Evolutionary conservation across 2,888 invertebrate species (phyloP).

Genomic region (Drosophila austrosaltans): DNA sequence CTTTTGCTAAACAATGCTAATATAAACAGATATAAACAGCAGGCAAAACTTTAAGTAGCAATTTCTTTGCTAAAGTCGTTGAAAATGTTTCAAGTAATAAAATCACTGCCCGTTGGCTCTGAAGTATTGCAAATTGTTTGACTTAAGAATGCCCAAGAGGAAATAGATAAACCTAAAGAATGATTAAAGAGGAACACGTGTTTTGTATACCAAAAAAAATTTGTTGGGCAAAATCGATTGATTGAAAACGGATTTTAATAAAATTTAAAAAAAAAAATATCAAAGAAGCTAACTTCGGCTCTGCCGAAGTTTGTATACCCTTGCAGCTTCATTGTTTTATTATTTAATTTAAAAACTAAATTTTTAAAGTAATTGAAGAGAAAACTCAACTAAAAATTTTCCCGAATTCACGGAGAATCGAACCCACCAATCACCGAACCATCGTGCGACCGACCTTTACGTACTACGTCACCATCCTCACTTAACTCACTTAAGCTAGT

Average conservation of each 20-base stretch:
- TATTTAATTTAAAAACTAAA: no score
- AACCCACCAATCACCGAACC: no score
- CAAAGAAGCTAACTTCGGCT: no score
- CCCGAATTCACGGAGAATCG: no score
- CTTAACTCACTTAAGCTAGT: no score
- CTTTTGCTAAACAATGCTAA: background rate
- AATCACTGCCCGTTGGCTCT: conserved; percentile 33
- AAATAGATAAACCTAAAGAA: conserved; percentile 6
- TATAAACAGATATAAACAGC: background rate
- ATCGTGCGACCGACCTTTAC: no score
- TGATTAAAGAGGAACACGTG: conserved; percentile 39
- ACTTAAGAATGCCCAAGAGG: conserved; percentile 8
- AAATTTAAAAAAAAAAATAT: conserved; percentile 55
- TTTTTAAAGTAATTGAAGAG: no score
- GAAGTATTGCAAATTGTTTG: conserved; percentile 19
- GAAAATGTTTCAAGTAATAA: conserved; percentile 37
- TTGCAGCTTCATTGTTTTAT: no score
- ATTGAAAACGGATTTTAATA: conserved; percentile 25
- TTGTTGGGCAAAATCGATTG: conserved; percentile 42
- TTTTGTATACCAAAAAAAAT: conserved; percentile 65
- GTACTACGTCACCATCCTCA: no score
- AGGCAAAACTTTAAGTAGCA: conserved; percentile 35
- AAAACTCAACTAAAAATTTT: no score
- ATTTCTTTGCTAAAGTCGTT: conserved; percentile 41
- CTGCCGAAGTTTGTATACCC: no score